Percentiles rank a stretch among this genome's conserved stretches.
phyloP scores from a whole-genome alignment of 2,888 invertebrate genomes.

The Hypomecis atomaria region DNA sequence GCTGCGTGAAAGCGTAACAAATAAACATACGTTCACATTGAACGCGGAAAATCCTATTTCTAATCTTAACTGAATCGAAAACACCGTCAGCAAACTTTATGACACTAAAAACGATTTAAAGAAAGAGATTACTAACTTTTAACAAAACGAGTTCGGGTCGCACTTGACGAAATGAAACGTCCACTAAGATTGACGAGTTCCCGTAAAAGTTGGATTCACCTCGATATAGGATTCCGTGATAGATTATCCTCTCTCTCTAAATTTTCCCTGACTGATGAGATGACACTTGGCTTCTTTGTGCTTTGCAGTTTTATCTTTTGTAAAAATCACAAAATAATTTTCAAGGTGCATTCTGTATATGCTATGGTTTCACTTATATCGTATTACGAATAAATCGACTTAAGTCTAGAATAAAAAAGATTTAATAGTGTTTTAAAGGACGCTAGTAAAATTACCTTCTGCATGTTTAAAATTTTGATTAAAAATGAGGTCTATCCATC shows the following conservation, averaged over 20 bases:
- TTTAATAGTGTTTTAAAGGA: too few relatives aligned
- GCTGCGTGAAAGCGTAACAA: too few relatives aligned
- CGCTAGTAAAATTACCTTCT: too few relatives aligned
- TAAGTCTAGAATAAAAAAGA: too few relatives aligned
- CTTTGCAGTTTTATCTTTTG: not conserved
- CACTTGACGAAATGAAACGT: slow-evolving; percentile 53
- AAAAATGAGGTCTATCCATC: too few relatives aligned
- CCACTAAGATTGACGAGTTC: slow-evolving; percentile 55
- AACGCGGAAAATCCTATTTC: too few relatives aligned
- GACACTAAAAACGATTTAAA: slow-evolving; percentile 22
- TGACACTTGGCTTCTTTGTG: slow-evolving; percentile 8
- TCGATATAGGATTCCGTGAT: slow-evolving; percentile 35
- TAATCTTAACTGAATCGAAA: not conserved
- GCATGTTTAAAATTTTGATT: too few relatives aligned
- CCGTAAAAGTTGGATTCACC: slow-evolving; percentile 43
- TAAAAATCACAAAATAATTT: too few relatives aligned
- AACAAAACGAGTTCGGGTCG: slow-evolving; percentile 35
- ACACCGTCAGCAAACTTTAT: slow-evolving; percentile 1
- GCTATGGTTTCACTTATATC: too few relatives aligned
- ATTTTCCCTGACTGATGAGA: slow-evolving; percentile 26
- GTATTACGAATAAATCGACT: too few relatives aligned
- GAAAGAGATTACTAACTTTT: too few relatives aligned
- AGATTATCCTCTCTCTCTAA: slow-evolving; percentile 29
- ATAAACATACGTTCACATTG: too few relatives aligned
- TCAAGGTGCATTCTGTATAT: not conserved